A percentile compares a stretch with the other conserved stretches of the same genome.
Evolutionary conservation across 2,113 vertebrate species (phyloP).

Genomic region (Paramisgurnus dabryanus): DNA sequence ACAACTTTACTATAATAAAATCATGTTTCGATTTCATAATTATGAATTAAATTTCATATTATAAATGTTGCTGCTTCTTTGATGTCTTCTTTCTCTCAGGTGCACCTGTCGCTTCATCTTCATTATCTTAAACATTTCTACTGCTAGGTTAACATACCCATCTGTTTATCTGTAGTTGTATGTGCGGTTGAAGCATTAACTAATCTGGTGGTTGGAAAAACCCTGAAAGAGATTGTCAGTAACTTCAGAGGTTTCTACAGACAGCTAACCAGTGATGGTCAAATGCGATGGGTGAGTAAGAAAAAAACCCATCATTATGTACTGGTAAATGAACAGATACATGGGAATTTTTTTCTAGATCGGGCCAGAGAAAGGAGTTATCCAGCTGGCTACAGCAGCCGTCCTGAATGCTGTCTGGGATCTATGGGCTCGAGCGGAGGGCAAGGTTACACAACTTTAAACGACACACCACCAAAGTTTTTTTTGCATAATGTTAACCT

Average conservation of each 20-base stretch:
- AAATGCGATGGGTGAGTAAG: constrained; percentile 79
- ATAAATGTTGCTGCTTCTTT: too few relatives aligned
- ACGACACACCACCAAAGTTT: not conserved
- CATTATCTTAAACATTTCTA: too few relatives aligned
- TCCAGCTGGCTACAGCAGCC: constrained; percentile 74
- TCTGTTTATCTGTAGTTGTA: constrained; percentile 65
- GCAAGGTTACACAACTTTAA: constrained; percentile 67
- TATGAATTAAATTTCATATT: too few relatives aligned
- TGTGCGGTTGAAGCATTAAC: constrained; percentile 74
- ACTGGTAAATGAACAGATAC: not conserved
- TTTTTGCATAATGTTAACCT: not conserved
- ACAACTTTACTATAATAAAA: too few relatives aligned
- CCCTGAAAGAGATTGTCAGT: constrained; percentile 72
- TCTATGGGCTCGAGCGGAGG: constrained; percentile 78
- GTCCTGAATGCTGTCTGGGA: constrained; percentile 83
- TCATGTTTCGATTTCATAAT: too few relatives aligned
- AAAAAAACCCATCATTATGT: not conserved
- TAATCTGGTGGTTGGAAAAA: constrained; percentile 71
- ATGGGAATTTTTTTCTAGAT: not conserved
- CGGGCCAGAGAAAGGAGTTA: constrained; percentile 34
- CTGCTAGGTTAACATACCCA: too few relatives aligned
- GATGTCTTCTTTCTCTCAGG: too few relatives aligned
- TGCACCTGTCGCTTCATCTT: too few relatives aligned
- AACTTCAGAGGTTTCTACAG: constrained; percentile 81
- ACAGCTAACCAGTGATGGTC: constrained; percentile 74